These are phyloP conservation scores for Pseudorhiza aurosa DNA, from an alignment of 30 jellyfish, hydroid and myxozoan genomes.

Conservation along the genomic window DNA sequence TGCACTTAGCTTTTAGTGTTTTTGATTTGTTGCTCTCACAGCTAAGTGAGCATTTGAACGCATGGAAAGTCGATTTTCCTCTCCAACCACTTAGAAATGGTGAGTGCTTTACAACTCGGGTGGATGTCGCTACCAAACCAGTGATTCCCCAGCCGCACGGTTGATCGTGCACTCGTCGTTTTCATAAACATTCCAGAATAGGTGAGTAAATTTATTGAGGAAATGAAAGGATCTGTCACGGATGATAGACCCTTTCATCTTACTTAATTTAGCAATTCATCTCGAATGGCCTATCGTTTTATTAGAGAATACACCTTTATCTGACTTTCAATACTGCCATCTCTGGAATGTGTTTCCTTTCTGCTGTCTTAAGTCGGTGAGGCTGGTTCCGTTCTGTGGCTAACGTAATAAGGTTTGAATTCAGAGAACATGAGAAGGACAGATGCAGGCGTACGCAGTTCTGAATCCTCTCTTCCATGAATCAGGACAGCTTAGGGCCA, in stretches of 20 bases:
- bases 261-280: slow-evolving; percentile 1
- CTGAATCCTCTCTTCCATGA: neutral
- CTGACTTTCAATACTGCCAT: slow-evolving; percentile 25
- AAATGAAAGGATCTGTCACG: slow-evolving; percentile 38
- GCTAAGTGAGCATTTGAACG: no score
- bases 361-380: slow-evolving; percentile 14
- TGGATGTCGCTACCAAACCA: no score
- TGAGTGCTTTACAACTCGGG: no score
- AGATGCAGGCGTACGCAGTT: neutral
- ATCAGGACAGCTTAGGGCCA: neutral
- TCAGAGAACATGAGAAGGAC: slow-evolving; percentile 53
- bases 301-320: slow-evolving; percentile 32
- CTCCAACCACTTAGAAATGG: no score
- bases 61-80: no score
- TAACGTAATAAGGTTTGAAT: slow-evolving; percentile 43
- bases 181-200: slow-evolving; percentile 20
- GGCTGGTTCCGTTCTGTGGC: slow-evolving; percentile 71
- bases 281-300: slow-evolving; percentile 2
- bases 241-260: slow-evolving; percentile 3
- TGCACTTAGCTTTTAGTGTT: no score
- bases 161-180: neutral
- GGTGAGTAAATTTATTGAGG: neutral
- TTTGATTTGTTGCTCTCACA: no score
- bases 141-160: no score
- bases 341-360: slow-evolving; percentile 47